These are phyloP conservation scores for Scrobipalpa costella DNA, from an alignment of 2,888 invertebrate genomes.

Conservation along the genomic window DNA sequence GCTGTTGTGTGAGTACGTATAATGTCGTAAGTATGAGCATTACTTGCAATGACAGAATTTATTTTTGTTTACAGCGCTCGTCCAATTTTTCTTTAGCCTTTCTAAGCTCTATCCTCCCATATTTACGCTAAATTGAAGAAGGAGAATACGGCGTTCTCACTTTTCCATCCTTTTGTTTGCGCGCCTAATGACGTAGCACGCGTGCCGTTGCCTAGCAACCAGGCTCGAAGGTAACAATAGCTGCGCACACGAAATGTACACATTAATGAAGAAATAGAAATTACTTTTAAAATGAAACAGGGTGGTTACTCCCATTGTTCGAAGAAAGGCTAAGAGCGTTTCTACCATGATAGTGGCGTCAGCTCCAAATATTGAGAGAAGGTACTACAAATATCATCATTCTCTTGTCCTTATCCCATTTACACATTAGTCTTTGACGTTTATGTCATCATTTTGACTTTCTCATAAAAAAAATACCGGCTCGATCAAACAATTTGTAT, in stretches of 20 bases:
- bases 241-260: slow-evolving; percentile 28
- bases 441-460: too few species aligned
- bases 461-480: too few species aligned
- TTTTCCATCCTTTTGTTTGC: slow-evolving; percentile 40
- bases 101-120: not conserved
- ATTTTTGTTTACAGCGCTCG: too few species aligned
- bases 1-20: too few species aligned
- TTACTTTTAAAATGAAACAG: slow-evolving; percentile 20
- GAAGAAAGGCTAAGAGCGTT: not conserved
- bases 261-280: slow-evolving; percentile 31
- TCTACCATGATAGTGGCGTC: too few species aligned
- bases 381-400: too few species aligned
- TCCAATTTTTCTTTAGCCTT: not conserved
- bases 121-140: not conserved
- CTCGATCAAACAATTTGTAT: too few species aligned
- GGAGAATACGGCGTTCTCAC: not conserved
- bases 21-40: too few species aligned
- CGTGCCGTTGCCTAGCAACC: slow-evolving; percentile 30
- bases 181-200: slow-evolving; percentile 49
- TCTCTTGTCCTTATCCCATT: too few species aligned
- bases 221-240: slow-evolving; percentile 16
- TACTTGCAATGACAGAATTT: too few species aligned
- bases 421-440: too few species aligned
- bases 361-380: too few species aligned
- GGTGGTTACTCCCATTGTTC: not conserved